Evolutionary conservation across 2,888 invertebrate species (phyloP), one percentile per base, ranked within the genome.

Genomic region (Horisme vitalbata): DNA sequence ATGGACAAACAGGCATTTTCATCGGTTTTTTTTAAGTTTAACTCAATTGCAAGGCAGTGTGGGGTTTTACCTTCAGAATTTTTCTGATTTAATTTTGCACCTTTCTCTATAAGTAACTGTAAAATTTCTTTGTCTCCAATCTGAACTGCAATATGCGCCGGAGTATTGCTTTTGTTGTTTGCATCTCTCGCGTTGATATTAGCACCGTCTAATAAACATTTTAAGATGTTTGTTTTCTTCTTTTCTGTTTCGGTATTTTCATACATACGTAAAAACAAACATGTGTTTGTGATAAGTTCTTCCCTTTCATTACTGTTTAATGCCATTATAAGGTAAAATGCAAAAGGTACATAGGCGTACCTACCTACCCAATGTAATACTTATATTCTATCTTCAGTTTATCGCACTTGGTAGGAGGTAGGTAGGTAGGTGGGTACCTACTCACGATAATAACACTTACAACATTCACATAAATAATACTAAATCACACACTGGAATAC

Each of bases 161-260:
- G 55, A 14, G 64, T 59, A 41, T 64, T 63, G 20, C 45, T 33
- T 23, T 46, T 52, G 18, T 63, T 36, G 43, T 65, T 59, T 1
- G 55, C 57, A 34, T 67, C 67, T 3, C 20, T 38, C 1, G 61
- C 52, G 47, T 68, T 65, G 6, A 68, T 47, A 13, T 68, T 48
- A 13, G 66, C 65, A 1, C 63, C 64, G 7, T 48, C 38, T 5
- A 50, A 28, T 28, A 65, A 41, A 37, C 49, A 59, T 24, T 44
- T 50, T n/a, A 13, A 13, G 3, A 65, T 52, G 18, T 53, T 57
- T n/a, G 41, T 35, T 4, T 53, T 23, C 49, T 61, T 61, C 32
- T 55, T 41, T 9, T 51, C 38, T 8, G 33, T 8, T 3, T 18
- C 3, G 12, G 37, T 56, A n/a, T 50, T 53, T 48, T 58, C 55